Evolutionary conservation across 2,797 vertebrate genomes (phyloP), one percentile per base, ranked within the genome.

Genomic region (Margarornis squamiger): DNA sequence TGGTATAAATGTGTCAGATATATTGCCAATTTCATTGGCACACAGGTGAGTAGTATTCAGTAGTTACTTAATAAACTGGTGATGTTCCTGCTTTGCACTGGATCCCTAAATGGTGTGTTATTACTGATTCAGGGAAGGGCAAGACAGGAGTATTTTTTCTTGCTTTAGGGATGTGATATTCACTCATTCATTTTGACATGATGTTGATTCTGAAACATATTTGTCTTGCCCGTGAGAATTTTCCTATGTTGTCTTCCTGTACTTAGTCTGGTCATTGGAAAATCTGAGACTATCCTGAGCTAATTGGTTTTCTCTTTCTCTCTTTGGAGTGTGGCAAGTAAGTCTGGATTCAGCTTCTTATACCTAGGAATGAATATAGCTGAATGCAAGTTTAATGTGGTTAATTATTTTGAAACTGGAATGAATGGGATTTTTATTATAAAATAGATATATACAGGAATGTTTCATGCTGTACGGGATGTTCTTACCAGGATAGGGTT

Each of bases 61-160:
- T 27, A 52, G 41, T 58, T 84, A 34, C 16, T 78, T 75, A 52
- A n/a, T 74, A 41, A 59, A 41, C 36, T 90, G 10, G n/a, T 86
- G 49, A 10, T 75, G 27, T 62, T 65, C 20, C 18, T 55, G 58
- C 23, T 86, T 72, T 84, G 72, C 20, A 16, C 55, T 65, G 49
- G 43, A 32, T 83, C 30, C 41, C 12, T 61, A 41, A 68, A 30
- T 80, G 17, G 12, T 58, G 3, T 63, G 10, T 54, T 72, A 43
- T 4, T 74, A 23, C 8, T 67, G 32, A 41, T 75, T 61, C 22
- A 38, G 34, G 16, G 30, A 75, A 76, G 55, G 21, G 20, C 34
- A 70, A 51, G 46, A 34, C 0, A 2, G 30, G n/a, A 80, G 1
- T 36, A 1, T 14, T 39, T 71, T 55, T 73, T 26, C 4, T 81